Evolutionary conservation across 2,888 invertebrate species (phyloP), one percentile per base, ranked within the genome.

Genomic region (Noctua janthe): DNA sequence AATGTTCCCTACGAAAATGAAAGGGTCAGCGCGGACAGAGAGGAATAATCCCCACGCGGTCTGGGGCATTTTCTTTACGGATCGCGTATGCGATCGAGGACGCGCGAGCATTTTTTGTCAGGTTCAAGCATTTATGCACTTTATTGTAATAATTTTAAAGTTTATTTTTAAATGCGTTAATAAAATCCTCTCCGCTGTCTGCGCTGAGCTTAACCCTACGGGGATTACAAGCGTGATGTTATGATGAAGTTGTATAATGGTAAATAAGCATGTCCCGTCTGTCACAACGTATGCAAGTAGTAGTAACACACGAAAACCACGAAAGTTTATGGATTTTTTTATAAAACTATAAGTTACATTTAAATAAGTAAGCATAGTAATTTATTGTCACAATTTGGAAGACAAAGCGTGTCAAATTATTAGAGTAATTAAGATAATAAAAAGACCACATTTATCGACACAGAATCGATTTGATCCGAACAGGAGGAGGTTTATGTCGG

Each of bases 371-470:
- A 69, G 13, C 66, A 66, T 64, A 66, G 23, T 23, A 6, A 47
- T 47, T n/a, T 69, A 69, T 69, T 69, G 69, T 69, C 51, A 49
- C 35, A 51, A 69, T 69, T 69, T 69, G 69, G 69, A 69, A 47
- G 69, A 69, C 69, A 69, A 69, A 69, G 69, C 47, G 69, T 69
- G 69, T 69, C 10, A 47, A 69, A 47, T 47, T 47, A 69, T 66
- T 35, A 5, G 3, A n/a, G 23, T 56, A 56, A 64, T 64, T 64
- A 35, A 15, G 3, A 8, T 35, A 15, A 11, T 29, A 29, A 29
- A 35, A 62, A 62, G 1, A n/a, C 13, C 15, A 69, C 47, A n/a
- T 1, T 67, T 7, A 43, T 15, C 15, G 4, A n/a, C 39, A 7
- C 7, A n/a, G 43, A 69, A 69, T 17, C n/a, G 49, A 4, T 69